Conservation (phyloP, 1,140 invertebrate species). For the Thaumetopoea pityocampa region DNA sequence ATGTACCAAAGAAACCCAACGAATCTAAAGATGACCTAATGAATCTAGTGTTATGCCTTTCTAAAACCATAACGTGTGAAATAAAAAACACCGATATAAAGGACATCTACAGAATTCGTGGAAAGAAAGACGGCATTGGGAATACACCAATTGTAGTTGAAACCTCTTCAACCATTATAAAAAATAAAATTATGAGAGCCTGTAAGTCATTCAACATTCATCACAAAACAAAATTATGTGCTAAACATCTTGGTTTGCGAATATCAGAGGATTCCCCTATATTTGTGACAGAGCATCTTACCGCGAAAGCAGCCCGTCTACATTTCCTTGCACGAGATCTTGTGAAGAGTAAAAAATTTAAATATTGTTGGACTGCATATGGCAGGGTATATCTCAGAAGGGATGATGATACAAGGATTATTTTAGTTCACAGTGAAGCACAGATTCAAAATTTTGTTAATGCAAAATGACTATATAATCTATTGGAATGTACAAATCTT, state of each 20-base stretch:
- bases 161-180: constrained; percentile 5
- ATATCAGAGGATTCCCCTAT: constrained; percentile 15
- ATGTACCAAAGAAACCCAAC: constrained; percentile 9
- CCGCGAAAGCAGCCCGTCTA: constrained; percentile 12
- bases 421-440: too few species aligned
- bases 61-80: constrained; percentile 8
- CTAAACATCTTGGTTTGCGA: constrained; percentile 13
- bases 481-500: too few species aligned
- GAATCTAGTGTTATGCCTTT: constrained; percentile 3
- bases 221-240: constrained; percentile 8
- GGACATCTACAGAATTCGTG: constrained; percentile 11
- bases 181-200: constrained; percentile 14
- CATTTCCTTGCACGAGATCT: constrained; percentile 19
- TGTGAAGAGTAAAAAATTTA: constrained; percentile 8
- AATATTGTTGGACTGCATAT: constrained; percentile 19
- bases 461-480: too few species aligned
- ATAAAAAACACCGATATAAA: constrained; percentile 9
- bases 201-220: constrained; percentile 12
- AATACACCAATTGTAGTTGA: constrained; percentile 19
- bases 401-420: too few species aligned
- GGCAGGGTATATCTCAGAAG: background rate
- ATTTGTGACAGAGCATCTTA: constrained; percentile 23
- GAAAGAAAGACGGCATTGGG: constrained; percentile 3
- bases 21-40: constrained; percentile 18
- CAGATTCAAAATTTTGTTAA: too few species aligned